A percentile compares a stretch with the other conserved stretches of the same genome.
These are phyloP conservation scores for Drosophila rubida DNA, from an alignment of 2,888 invertebrate species.

Conservation along the genomic window DNA sequence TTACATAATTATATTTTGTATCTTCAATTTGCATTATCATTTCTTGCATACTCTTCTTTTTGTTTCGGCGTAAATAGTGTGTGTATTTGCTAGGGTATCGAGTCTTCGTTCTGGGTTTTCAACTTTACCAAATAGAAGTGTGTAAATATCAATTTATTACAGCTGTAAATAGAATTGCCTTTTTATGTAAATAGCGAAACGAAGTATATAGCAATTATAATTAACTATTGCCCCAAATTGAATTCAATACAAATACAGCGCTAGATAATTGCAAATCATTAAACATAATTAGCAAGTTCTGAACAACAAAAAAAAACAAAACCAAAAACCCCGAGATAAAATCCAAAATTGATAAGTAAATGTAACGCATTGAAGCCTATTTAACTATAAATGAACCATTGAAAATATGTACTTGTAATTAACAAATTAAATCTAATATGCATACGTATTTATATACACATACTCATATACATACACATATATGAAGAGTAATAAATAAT, in stretches of 20 bases:
- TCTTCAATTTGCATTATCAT: neutral
- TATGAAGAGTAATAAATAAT: slow-evolving; percentile 43
- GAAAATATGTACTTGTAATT: slow-evolving; percentile 41
- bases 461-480: slow-evolving; percentile 4
- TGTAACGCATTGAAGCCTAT: slow-evolving; percentile 37
- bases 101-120: neutral
- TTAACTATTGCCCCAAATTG: slow-evolving; percentile 40
- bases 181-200: slow-evolving; percentile 64
- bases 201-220: slow-evolving; percentile 29
- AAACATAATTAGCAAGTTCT: slow-evolving; percentile 42
- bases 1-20: neutral
- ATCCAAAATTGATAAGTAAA: slow-evolving; percentile 15
- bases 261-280: slow-evolving; percentile 35
- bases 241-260: slow-evolving; percentile 32
- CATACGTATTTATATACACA: slow-evolving; percentile 28
- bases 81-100: neutral
- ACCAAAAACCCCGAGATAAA: slow-evolving; percentile 1
- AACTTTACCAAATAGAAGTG: slow-evolving; percentile 4
- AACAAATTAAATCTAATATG: slow-evolving; percentile 38
- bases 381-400: slow-evolving; percentile 46
- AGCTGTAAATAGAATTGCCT: slow-evolving; percentile 62
- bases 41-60: neutral
- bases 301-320: neutral
- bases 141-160: slow-evolving; percentile 46
- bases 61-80: neutral